These are phyloP conservation scores for Amphibalanus amphitrite DNA, from an alignment of 1,140 invertebrate species.

Conservation along the genomic window DNA sequence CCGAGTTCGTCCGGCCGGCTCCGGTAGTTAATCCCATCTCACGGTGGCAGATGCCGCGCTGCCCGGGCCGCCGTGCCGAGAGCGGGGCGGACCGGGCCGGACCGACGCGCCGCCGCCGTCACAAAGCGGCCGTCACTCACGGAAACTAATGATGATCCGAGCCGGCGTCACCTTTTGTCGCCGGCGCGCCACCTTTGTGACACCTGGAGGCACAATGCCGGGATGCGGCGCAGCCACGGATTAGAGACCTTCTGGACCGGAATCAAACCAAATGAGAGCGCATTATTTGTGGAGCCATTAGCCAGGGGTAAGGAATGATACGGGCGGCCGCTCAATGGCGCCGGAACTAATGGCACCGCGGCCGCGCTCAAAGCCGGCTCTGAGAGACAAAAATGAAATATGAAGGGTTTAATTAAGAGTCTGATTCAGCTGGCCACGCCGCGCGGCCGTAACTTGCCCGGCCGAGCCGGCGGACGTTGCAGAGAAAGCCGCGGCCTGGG, in stretches of 20 bases:
- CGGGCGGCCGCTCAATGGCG: background rate
- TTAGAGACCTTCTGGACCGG: background rate
- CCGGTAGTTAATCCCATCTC: background rate
- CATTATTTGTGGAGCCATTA: slow-evolving; percentile 1
- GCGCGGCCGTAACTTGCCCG: background rate
- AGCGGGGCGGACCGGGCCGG: no score
- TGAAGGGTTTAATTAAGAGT: background rate
- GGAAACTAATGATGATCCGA: background rate
- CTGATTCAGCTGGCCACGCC: background rate
- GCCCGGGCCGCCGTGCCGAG: no score
- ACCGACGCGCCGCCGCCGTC: no score
- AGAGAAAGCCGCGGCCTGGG: background rate
- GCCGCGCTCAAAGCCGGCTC: background rate
- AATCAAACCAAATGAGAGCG: slow-evolving; percentile 1
- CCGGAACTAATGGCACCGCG: background rate
- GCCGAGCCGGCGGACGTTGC: background rate
- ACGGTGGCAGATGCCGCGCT: no score
- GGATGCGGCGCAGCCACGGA: background rate
- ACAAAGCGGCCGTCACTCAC: background rate
- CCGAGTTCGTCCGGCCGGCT: no score
- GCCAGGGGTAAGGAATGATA: background rate
- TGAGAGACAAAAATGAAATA: background rate
- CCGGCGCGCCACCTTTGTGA: background rate
- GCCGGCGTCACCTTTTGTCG: background rate
- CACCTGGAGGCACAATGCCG: background rate